Percentiles rank a stretch among this genome's conserved stretches.
Evolutionary conservation across 2,888 invertebrate genomes (phyloP).

Genomic region (Stenotaenia linearis): DNA sequence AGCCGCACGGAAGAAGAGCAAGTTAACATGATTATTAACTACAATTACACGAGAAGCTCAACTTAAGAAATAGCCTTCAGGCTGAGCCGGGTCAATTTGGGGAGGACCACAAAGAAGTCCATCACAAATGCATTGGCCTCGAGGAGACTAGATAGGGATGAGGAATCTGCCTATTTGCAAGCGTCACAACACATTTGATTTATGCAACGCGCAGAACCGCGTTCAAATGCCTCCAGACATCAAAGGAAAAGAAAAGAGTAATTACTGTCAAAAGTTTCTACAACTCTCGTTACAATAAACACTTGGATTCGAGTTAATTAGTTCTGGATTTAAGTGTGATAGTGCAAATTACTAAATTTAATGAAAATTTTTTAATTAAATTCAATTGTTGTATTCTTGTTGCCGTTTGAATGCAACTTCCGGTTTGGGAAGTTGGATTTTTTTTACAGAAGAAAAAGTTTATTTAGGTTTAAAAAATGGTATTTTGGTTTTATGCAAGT

Average conservation of each 20-base stretch:
- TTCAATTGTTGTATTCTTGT: too few relatives aligned
- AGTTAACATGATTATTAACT: background rate
- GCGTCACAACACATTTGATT: background rate
- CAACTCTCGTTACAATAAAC: background rate
- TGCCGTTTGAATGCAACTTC: too few relatives aligned
- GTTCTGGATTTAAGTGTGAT: background rate
- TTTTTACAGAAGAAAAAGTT: too few relatives aligned
- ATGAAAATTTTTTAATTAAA: too few relatives aligned
- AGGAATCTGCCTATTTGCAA: background rate
- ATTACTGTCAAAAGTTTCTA: background rate
- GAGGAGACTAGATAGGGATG: background rate
- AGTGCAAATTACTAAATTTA: background rate
- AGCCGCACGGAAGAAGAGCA: background rate
- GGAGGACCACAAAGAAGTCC: background rate
- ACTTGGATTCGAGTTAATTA: background rate
- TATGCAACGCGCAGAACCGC: background rate
- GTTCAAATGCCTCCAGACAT: background rate
- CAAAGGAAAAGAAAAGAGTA: background rate
- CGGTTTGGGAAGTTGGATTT: too few relatives aligned
- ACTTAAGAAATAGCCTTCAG: background rate
- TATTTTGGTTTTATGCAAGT: too few relatives aligned
- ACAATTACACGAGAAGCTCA: background rate
- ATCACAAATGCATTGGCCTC: background rate
- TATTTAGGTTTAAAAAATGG: too few relatives aligned
- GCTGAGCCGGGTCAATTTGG: background rate